phyloP scores from a whole-genome alignment of 1,140 invertebrate genomes.

The Drosophila setifemur region DNA sequence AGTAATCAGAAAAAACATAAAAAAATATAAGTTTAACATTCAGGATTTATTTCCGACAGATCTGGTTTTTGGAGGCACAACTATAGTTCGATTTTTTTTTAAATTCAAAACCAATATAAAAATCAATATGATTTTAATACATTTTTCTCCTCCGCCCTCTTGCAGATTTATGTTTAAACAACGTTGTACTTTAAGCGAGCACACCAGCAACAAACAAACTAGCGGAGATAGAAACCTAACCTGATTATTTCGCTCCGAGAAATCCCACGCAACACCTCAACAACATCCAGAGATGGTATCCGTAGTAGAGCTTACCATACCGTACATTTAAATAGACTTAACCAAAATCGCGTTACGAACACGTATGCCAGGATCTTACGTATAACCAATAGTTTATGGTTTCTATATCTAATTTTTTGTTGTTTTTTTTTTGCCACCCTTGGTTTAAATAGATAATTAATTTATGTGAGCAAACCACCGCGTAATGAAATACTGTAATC shows the following conservation, averaged over 20 bases:
- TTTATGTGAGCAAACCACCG: slow-evolving; percentile 61
- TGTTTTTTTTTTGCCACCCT: background rate
- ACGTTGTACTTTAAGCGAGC: slow-evolving; percentile 7
- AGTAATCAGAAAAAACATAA: no score
- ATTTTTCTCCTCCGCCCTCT: background rate
- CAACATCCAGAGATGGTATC: slow-evolving; percentile 18
- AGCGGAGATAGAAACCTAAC: background rate
- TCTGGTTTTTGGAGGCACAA: no score
- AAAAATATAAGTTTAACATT: background rate
- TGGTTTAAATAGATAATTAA: slow-evolving; percentile 17
- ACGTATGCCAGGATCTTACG: slow-evolving; percentile 28
- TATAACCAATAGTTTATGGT: slow-evolving; percentile 4
- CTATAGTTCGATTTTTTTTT: no score
- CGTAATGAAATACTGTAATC: slow-evolving; percentile 56
- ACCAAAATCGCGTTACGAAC: slow-evolving; percentile 4
- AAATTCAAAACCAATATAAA: no score
- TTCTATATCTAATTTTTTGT: background rate
- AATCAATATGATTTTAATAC: no score
- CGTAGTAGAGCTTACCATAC: slow-evolving; percentile 22
- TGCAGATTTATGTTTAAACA: slow-evolving; percentile 15
- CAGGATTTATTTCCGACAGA: background rate
- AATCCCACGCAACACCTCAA: slow-evolving; percentile 8
- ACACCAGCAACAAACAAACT: background rate
- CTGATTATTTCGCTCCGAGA: background rate
- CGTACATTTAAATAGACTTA: slow-evolving; percentile 4